Evolutionary conservation across 2,797 vertebrate genomes (phyloP).

Genomic region (Balearica regulorum): DNA sequence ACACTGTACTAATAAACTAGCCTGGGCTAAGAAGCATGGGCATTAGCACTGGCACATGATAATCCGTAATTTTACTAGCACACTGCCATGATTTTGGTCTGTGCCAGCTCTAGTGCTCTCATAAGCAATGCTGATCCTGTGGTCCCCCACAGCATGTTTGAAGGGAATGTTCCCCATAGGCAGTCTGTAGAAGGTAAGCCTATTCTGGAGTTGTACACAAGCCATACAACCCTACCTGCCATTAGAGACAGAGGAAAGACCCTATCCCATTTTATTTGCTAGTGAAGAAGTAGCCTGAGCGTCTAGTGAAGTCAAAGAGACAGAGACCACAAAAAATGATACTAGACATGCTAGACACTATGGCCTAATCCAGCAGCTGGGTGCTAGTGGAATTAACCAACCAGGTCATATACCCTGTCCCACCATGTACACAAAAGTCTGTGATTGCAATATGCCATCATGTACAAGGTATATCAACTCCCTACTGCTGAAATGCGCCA

Average conservation of each 20-base stretch:
- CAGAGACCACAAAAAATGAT: not conserved
- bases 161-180: not conserved
- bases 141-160: not conserved
- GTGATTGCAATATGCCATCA: no score
- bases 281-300: not conserved
- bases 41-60: fast-evolving
- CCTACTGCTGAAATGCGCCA: not conserved
- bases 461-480: not conserved
- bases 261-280: not conserved
- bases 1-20: not conserved
- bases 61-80: not conserved
- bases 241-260: not conserved
- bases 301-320: not conserved
- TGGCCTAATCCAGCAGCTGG: not conserved
- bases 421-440: not conserved
- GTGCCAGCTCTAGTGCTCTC: not conserved
- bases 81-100: not conserved
- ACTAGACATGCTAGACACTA: not conserved
- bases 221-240: not conserved
- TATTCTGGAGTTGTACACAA: not conserved
- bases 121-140: not conserved
- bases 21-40: fast-evolving
- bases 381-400: not conserved
- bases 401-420: not conserved
- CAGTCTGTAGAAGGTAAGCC: not conserved